phyloP scores from a whole-genome alignment of 2,113 vertebrate genomes.

The Nibea albiflora region DNA sequence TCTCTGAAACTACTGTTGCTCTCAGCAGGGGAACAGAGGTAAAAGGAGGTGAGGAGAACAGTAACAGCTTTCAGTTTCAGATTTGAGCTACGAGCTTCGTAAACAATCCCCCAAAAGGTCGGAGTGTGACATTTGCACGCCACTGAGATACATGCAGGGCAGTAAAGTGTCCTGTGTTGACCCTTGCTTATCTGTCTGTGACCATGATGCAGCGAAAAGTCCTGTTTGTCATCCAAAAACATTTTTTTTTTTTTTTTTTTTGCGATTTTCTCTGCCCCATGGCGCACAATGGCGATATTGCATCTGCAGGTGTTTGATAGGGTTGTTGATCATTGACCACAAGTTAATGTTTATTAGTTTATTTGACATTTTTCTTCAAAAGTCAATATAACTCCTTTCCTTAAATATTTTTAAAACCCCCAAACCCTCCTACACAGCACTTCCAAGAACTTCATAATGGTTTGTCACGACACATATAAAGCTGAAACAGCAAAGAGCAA shows the following conservation, averaged over 20 bases:
- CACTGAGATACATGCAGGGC: conserved; percentile 11
- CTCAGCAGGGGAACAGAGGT: conserved; percentile 50
- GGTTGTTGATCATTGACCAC: conserved; percentile 29
- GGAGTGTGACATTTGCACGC: conserved; percentile 44
- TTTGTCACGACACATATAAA: conserved; percentile 33
- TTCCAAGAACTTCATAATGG: conserved; percentile 11
- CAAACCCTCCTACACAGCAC: neutral
- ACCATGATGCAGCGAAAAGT: conserved; percentile 24
- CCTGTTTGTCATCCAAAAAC: conserved; percentile 7
- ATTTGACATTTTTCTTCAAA: neutral
- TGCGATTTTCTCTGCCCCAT: neutral
- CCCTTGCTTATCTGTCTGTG: conserved; percentile 28
- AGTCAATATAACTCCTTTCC: neutral
- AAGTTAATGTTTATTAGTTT: conserved; percentile 21
- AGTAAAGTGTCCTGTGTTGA: conserved; percentile 35
- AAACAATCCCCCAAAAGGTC: conserved; percentile 37
- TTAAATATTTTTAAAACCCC: neutral
- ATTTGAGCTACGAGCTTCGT: conserved; percentile 56
- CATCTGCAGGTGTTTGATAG: conserved; percentile 32
- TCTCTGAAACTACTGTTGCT: conserved; percentile 53
- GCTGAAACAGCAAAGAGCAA: conserved; percentile 28
- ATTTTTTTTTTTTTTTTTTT: neutral
- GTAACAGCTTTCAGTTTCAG: conserved; percentile 61
- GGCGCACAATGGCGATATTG: conserved; percentile 15
- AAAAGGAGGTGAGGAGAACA: conserved; percentile 56